Evolutionary conservation across 2,888 invertebrate genomes (phyloP).

Genomic region (Cephus sareptanus): DNA sequence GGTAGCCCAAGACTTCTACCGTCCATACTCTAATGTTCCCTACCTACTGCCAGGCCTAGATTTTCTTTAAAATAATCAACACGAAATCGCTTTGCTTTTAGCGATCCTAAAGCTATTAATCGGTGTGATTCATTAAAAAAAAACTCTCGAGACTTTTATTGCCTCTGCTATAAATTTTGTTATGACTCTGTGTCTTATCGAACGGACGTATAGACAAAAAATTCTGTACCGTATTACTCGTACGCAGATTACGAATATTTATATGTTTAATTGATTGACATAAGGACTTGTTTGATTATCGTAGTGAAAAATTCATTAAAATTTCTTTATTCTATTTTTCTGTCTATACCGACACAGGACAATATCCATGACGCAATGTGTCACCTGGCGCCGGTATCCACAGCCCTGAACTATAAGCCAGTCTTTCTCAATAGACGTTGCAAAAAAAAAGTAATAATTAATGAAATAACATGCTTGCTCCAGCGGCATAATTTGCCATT

Average conservation of each 20-base stretch:
- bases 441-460: neutral
- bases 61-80: neutral
- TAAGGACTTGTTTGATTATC: neutral
- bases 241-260: neutral
- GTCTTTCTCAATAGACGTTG: neutral
- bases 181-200: neutral
- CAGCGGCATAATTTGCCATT: neutral
- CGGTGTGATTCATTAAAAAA: neutral
- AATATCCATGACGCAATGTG: neutral
- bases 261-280: neutral
- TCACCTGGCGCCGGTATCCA: neutral
- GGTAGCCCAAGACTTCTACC: slow-evolving; percentile 5
- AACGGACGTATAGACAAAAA: neutral
- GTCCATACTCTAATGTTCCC: neutral
- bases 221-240: neutral
- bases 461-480: neutral
- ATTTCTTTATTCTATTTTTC: neutral
- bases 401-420: slow-evolving; percentile 8
- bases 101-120: slow-evolving; percentile 3
- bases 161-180: neutral
- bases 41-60: neutral
- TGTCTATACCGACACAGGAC: neutral
- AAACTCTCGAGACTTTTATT: neutral
- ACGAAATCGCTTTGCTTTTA: neutral
- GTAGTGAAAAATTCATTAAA: neutral